phyloP scores from a whole-genome alignment of 2,113 vertebrate species.

The Sapajus apella region DNA sequence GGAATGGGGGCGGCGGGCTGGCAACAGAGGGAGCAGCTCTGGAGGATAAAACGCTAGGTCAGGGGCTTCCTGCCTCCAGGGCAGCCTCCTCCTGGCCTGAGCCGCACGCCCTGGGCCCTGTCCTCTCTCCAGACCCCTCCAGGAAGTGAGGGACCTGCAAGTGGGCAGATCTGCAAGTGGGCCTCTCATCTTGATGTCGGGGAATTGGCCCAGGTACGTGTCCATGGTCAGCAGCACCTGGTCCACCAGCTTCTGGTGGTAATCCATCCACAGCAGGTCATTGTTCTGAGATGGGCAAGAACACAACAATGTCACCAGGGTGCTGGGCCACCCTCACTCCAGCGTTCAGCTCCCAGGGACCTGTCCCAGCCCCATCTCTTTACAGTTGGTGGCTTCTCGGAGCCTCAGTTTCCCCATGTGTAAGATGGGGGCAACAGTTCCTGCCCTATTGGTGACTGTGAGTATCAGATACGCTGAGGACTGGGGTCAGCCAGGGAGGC shows the following conservation, averaged over 20 bases:
- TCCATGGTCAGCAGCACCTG: constrained; percentile 98
- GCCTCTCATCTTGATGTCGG: constrained; percentile 94
- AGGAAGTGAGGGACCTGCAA: too few species aligned
- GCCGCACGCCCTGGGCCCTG: rapidly evolving
- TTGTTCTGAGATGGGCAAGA: constrained; percentile 89
- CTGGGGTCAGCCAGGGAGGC: not conserved
- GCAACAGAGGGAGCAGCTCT: not conserved
- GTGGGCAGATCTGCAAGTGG: rapidly evolving
- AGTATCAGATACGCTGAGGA: not conserved
- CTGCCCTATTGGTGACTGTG: not conserved
- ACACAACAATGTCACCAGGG: rapidly evolving
- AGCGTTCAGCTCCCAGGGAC: rapidly evolving
- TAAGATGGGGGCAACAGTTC: not conserved
- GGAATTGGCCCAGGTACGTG: constrained; percentile 98
- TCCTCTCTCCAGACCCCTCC: not conserved
- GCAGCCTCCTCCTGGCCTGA: not conserved
- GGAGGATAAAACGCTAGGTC: not conserved
- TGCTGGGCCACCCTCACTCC: not conserved
- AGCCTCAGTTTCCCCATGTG: not conserved
- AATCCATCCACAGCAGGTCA: constrained; percentile 97
- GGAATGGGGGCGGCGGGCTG: not conserved
- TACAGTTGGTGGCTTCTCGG: not conserved
- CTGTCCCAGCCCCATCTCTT: not conserved
- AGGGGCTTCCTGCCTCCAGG: not conserved
- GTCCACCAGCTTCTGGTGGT: constrained; percentile 98